phyloP scores from a whole-genome alignment of 2,888 invertebrate genomes.

The Saturnia pavonia region DNA sequence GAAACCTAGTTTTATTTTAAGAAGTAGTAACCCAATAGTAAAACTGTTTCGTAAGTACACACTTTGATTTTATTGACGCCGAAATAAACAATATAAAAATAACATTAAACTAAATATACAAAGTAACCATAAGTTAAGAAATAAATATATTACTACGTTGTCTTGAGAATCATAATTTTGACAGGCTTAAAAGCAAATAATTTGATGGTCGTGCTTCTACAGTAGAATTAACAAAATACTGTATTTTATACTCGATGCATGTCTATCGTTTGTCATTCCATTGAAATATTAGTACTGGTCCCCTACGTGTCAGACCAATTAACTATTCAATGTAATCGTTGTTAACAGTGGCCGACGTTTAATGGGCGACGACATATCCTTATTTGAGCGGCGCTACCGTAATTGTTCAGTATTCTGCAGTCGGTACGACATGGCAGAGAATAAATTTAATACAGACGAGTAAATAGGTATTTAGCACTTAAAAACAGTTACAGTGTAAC shows the following conservation, averaged over 20 bases:
- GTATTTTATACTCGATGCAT: too few species aligned
- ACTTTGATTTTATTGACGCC: too few species aligned
- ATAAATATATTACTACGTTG: too few species aligned
- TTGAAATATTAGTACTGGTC: background rate
- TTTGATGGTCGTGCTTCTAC: too few species aligned
- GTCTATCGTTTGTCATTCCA: background rate
- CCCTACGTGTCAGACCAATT: conserved; percentile 23
- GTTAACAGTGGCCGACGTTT: conserved; percentile 33
- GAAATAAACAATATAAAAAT: too few species aligned
- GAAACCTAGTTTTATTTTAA: too few species aligned
- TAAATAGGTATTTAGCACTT: background rate
- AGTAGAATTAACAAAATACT: background rate
- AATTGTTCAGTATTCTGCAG: conserved; percentile 46
- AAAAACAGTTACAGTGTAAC: background rate
- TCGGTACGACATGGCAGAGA: conserved; percentile 39
- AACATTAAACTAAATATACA: too few species aligned
- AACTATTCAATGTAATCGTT: conserved; percentile 33
- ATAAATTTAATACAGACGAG: background rate
- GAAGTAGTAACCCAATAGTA: too few species aligned
- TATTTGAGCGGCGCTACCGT: conserved; percentile 57
- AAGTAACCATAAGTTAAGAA: too few species aligned
- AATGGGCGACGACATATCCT: conserved; percentile 56
- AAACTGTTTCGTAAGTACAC: too few species aligned
- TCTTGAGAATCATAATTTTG: too few species aligned
- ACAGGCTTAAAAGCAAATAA: too few species aligned